Base-by-base conservation (phyloP, 1,140 invertebrate species). In the Drosophila pallidifrons region DNA sequence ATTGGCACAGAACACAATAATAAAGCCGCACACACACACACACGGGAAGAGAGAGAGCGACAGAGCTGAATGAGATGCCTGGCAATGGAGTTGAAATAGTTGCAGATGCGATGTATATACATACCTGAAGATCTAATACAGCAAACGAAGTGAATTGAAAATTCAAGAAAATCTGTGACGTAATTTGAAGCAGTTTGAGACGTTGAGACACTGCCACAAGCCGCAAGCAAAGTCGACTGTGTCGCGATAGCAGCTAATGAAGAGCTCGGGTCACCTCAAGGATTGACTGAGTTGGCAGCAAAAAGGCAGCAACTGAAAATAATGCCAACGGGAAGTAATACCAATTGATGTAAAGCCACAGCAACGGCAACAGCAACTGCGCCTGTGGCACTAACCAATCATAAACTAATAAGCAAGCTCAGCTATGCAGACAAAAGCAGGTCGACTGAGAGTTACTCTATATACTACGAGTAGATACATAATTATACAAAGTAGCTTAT, bases 1-100 rank as follows among this genome's bases (percentile, higher is more conserved):
- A 85, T 85, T 85, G 82, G 82, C 82, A 81, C 75, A 78, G 82
- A 85, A 71, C 82, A 81, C 82, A 86, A 86, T 86, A 85, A 85
- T 85, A 85, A 81, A 85, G 77, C 78, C 82, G 66, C 82, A 75
- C 77, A 75, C 57, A 70, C 49, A 75, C 82, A 66, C 82, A 75
- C 77, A 75, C 57, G 63, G 55, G 79, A 74, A 69, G 77, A 73
- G 38, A 73, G 38, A 41, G 7, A 41, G 38, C 38, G 38, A 41
- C 38, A 41, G 20, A 25, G 11, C 8, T 10, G 10, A 41, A 10
- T 3, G 11, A 41, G 38, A 32, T 32, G 30, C 7, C 35, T 32
- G 30, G 1, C 35, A 38, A 10, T 10, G 35, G 7, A 38, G 35
- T 10, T 7, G 35, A 38, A 10, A 10, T 10, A 32, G 30, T 32